These are phyloP conservation scores for Lasioglossum oenotherae DNA, from an alignment of 2,888 invertebrate genomes.

Conservation along the genomic window DNA sequence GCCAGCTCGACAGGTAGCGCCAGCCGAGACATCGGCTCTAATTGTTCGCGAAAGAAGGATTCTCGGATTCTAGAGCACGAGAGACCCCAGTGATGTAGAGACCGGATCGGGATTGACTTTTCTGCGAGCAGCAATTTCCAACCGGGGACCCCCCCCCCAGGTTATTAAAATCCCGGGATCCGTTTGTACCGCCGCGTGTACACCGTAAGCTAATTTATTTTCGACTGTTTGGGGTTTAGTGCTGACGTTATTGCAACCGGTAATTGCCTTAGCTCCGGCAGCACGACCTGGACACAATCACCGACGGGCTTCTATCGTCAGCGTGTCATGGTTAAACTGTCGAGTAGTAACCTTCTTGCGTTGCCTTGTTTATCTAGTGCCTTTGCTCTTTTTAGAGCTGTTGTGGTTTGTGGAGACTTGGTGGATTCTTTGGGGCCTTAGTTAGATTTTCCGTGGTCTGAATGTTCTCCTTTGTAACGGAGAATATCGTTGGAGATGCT, in stretches of 20 bases:
- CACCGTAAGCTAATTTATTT: not conserved
- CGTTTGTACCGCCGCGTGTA: not conserved
- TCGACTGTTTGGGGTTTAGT: not conserved
- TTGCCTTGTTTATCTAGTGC: not conserved
- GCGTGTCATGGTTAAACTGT: slow-evolving; percentile 1
- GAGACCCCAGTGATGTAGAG: not conserved
- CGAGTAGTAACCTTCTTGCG: not conserved
- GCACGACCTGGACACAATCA: not conserved
- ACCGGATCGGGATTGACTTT: slow-evolving; percentile 1
- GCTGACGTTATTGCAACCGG: slow-evolving; percentile 3
- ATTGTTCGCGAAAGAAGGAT: slow-evolving; percentile 14
- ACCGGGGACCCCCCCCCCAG: not conserved
- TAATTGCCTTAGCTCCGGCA: not conserved
- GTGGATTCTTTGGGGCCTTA: not conserved
- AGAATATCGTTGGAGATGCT: not conserved
- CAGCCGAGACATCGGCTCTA: slow-evolving; percentile 1
- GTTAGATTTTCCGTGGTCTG: not conserved
- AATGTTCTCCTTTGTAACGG: not conserved
- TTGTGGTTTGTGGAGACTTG: not conserved
- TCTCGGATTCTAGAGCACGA: slow-evolving; percentile 1
- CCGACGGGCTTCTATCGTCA: not conserved
- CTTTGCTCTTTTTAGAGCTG: not conserved
- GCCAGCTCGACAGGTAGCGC: slow-evolving; percentile 43
- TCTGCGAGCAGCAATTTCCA: not conserved
- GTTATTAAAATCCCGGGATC: not conserved